Evolutionary conservation across 2,797 vertebrate species (phyloP).

Genomic region (Hafferia zeledoni): DNA sequence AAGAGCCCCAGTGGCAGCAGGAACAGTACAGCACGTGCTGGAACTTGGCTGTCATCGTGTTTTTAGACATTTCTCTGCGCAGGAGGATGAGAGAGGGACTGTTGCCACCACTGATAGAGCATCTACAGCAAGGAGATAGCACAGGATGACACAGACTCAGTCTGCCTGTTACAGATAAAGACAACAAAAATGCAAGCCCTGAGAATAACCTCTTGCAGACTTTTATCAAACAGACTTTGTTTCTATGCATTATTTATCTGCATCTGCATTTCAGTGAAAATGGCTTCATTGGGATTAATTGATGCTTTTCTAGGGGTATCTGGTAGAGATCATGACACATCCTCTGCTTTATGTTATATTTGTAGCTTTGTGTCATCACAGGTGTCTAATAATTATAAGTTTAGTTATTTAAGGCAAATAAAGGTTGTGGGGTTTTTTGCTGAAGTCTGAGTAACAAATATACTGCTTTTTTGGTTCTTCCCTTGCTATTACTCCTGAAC

Average conservation of each 20-base stretch:
- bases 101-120: not conserved
- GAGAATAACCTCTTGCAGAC: not conserved
- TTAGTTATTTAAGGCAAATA: not conserved
- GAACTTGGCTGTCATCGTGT: not conserved
- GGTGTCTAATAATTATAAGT: not conserved
- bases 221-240: constrained; percentile 13
- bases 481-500: not conserved
- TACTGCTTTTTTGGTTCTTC: not conserved
- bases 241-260: constrained; percentile 50
- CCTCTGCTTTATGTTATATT: not conserved
- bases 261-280: constrained; percentile 6
- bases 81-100: not conserved
- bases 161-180: not conserved
- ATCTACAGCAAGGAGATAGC: not conserved
- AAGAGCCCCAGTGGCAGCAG: not conserved
- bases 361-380: not conserved
- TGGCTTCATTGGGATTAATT: not conserved
- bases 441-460: not conserved
- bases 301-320: not conserved
- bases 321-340: not conserved
- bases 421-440: not conserved
- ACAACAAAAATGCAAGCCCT: constrained; percentile 19
- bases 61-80: not conserved
- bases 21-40: not conserved
- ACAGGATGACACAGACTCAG: not conserved